Evolutionary conservation across 1,140 invertebrate genomes (phyloP).

Genomic region (Euborellia annulipes): DNA sequence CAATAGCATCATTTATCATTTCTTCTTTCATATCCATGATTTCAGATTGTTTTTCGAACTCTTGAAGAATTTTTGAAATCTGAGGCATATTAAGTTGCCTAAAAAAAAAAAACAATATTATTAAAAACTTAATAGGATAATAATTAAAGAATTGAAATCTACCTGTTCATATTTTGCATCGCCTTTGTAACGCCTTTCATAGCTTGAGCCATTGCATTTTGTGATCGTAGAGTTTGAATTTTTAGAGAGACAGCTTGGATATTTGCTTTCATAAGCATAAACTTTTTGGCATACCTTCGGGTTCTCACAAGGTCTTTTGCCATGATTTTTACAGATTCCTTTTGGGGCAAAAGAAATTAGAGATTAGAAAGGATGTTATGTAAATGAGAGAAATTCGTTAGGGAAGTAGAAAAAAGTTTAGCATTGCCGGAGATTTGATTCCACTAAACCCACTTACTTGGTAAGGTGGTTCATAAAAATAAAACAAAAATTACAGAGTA

Average conservation of each 20-base stretch:
- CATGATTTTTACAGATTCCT: conserved; percentile 99
- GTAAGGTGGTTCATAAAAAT: too few relatives aligned
- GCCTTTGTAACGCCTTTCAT: conserved; percentile 99
- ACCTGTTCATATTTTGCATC: conserved; percentile 97
- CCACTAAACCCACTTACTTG: too few relatives aligned
- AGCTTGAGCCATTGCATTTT: conserved; percentile 98
- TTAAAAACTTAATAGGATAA: neutral
- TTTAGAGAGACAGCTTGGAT: conserved; percentile 98
- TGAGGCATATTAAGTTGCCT: conserved; percentile 94
- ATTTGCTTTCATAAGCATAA: conserved; percentile 99
- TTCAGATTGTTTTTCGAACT: conserved; percentile 99
- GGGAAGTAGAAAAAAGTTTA: too few relatives aligned
- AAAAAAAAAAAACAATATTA: conserved; percentile 11
- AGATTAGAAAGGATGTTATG: too few relatives aligned
- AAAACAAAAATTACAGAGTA: too few relatives aligned
- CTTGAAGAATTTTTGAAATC: conserved; percentile 97
- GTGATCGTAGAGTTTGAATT: conserved; percentile 94
- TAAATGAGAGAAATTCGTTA: too few relatives aligned
- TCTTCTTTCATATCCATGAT: conserved; percentile 99
- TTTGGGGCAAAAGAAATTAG: too few relatives aligned
- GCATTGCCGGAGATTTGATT: too few relatives aligned
- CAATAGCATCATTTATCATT: conserved; percentile 99
- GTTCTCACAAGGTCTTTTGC: conserved; percentile 97
- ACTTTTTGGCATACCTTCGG: conserved; percentile 90
- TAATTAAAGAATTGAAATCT: neutral